These are phyloP conservation scores for Tiphia femorata DNA, from an alignment of 2,888 invertebrate species.

Conservation along the genomic window DNA sequence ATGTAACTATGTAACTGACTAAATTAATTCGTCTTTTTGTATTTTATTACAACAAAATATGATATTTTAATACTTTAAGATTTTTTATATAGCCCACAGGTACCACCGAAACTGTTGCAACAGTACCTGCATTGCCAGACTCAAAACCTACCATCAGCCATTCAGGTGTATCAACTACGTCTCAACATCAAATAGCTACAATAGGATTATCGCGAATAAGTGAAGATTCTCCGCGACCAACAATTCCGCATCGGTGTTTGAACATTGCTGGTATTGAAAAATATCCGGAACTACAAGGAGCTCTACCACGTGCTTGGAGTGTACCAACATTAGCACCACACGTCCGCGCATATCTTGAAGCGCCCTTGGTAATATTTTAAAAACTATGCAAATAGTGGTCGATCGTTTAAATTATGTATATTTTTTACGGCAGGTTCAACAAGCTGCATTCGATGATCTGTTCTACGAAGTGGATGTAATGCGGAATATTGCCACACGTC, in stretches of 20 bases:
- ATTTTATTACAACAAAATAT: not conserved
- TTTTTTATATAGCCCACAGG: conserved; percentile 48
- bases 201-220: conserved; percentile 69
- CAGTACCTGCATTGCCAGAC: conserved; percentile 45
- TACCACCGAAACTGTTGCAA: conserved; percentile 49
- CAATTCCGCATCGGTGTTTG: conserved; percentile 72
- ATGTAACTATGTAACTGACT: not conserved
- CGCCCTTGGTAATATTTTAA: conserved; percentile 74
- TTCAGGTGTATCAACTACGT: conserved; percentile 42
- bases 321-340: conserved; percentile 76
- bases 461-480: conserved; percentile 86
- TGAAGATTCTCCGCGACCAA: conserved; percentile 70
- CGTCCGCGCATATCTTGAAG: conserved; percentile 77
- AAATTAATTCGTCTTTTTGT: no score
- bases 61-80: not conserved
- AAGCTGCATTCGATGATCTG: conserved; percentile 87
- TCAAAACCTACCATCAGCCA: conserved; percentile 42
- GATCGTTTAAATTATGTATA: not conserved
- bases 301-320: conserved; percentile 82
- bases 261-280: conserved; percentile 86
- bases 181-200: conserved; percentile 45
- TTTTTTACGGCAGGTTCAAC: conserved; percentile 73
- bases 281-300: conserved; percentile 78
- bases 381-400: not conserved
- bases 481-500: conserved; percentile 80